These are phyloP conservation scores for Spodoptera picta DNA, from an alignment of 2,888 invertebrate species.

Conservation along the genomic window DNA sequence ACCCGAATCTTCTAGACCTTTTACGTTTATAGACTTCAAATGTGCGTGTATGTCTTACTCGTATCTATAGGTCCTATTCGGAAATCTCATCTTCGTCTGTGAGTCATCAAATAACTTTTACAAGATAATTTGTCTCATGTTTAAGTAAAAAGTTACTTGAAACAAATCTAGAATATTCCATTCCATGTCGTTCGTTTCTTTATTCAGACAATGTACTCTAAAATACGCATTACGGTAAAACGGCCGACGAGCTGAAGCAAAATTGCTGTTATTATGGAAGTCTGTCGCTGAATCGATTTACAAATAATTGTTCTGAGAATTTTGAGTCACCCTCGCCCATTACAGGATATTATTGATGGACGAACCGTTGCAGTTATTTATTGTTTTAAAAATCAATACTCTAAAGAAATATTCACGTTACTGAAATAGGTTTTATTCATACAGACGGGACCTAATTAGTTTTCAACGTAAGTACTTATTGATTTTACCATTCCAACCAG, in stretches of 20 bases:
- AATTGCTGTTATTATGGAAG: not conserved
- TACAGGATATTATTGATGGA: conserved; percentile 6
- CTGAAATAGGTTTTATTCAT: too few relatives aligned
- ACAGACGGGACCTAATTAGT: too few relatives aligned
- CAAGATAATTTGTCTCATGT: not conserved
- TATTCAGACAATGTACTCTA: not conserved
- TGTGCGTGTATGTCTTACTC: conserved; percentile 4
- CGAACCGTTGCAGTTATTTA: not conserved
- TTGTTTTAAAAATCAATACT: not conserved
- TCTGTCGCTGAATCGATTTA: conserved; percentile 15
- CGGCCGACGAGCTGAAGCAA: not conserved
- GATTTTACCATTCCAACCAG: too few relatives aligned
- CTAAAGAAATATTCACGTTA: too few relatives aligned
- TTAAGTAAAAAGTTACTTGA: not conserved
- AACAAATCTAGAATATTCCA: not conserved
- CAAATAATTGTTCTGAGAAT: conserved; percentile 29
- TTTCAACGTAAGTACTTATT: too few relatives aligned
- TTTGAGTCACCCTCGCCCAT: conserved; percentile 22
- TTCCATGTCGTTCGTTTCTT: not conserved
- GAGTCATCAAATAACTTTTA: conserved; percentile 1
- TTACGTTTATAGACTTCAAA: conserved; percentile 15
- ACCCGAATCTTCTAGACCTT: conserved; percentile 13
- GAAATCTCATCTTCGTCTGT: not conserved
- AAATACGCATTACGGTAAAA: not conserved
- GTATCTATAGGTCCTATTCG: too few relatives aligned